Base-by-base conservation (phyloP, 2,888 invertebrate species). In the Xanthorhoe designata region DNA sequence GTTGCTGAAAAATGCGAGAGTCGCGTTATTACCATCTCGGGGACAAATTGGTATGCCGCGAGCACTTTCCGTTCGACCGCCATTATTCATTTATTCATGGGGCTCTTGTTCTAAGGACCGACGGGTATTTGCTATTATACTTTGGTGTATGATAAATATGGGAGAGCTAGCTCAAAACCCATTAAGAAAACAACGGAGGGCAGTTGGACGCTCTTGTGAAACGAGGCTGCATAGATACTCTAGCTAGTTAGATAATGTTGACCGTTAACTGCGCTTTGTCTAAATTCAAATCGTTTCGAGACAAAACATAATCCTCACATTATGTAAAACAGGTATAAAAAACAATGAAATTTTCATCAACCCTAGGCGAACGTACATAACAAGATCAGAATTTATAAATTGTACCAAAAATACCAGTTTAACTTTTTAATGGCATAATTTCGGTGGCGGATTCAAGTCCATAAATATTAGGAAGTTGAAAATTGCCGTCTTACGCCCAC, bases 51-150 rank as follows among this genome's bases (percentile, higher is more conserved):
- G 89, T 91, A 90, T 91, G 88, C 91, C 84, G 84, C 85, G 76
- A 82, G 87, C 87, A 83, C 82, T 82, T 84, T 83, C 79, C 82
- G 83, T 82, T 86, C 84, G 82, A 86, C 86, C 84, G 87, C 82
- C 83, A 91, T 91, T 91, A 89, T 89, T 91, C 91, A 91, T 91
- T 91, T 91, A 91, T 90, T 90, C 91, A 91, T 90, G 85, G 86
- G 80, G 81, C 81, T 84, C 83, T 79, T 86, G 84, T 86, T 84
- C 86, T 83, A 81, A 82, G 78, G 77, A 78, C 78, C 78, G 76
- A 73, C 75, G 78, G 77, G 79, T 84, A 83, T 82, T 84, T 76
- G 76, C 83, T 81, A 77, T 79, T 82, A 76, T 75, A 80, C 75
- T 79, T 79, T 74, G 70, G 70, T 75, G 70, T 75, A 69, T 76